Evolutionary conservation across 2,888 invertebrate genomes (phyloP).

Genomic region (Dascillus cervinus): DNA sequence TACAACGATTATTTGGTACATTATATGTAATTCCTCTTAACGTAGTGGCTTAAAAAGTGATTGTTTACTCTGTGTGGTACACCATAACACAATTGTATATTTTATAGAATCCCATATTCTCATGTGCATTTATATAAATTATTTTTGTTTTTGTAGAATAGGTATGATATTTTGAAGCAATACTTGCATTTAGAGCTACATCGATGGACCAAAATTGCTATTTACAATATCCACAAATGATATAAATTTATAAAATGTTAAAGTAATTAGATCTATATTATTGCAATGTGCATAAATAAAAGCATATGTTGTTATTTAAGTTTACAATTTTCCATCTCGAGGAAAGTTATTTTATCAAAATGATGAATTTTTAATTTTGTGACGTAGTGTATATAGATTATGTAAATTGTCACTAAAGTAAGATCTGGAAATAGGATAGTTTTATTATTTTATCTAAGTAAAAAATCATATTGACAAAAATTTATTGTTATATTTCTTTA

Average conservation of each 20-base stretch:
- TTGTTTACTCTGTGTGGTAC: constrained; percentile 14
- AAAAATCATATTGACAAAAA: constrained; percentile 27
- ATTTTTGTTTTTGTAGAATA: constrained; percentile 21
- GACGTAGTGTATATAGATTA: constrained; percentile 1
- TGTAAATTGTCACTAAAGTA: not conserved
- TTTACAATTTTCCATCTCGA: too few relatives aligned
- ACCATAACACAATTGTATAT: constrained; percentile 23
- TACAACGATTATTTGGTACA: constrained; percentile 2
- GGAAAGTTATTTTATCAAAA: too few relatives aligned
- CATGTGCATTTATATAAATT: constrained; percentile 23
- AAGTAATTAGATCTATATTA: too few relatives aligned
- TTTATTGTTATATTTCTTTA: constrained; percentile 29
- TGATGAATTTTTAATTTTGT: constrained; percentile 1
- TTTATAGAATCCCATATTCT: constrained; percentile 29
- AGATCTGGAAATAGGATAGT: not conserved
- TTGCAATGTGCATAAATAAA: too few relatives aligned
- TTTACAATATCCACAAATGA: constrained; percentile 6
- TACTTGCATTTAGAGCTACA: constrained; percentile 26
- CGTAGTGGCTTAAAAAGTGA: constrained; percentile 31
- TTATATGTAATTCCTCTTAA: constrained; percentile 15
- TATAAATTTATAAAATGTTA: constrained; percentile 10
- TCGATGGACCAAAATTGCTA: constrained; percentile 30
- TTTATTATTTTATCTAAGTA: not conserved
- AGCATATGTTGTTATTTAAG: too few relatives aligned
- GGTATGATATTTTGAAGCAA: constrained; percentile 29